Evolutionary conservation across 1,140 invertebrate genomes (phyloP).

Genomic region (Nymphalis io): DNA sequence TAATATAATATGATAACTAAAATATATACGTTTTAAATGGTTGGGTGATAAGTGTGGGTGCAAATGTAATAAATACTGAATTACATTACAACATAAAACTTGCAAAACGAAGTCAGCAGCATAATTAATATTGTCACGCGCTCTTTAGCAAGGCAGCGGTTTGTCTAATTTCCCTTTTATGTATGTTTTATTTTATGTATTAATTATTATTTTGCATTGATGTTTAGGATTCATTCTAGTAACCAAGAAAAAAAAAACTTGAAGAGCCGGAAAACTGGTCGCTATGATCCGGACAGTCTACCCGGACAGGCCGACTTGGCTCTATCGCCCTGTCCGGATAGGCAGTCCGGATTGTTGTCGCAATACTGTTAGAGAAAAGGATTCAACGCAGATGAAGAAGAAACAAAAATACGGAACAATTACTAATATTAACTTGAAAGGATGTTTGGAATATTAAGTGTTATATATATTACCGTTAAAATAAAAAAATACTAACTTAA

Average conservation of each 20-base stretch:
- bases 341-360: slow-evolving; percentile 48
- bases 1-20: no score
- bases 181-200: slow-evolving; percentile 7
- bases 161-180: slow-evolving; percentile 17
- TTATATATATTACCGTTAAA: no score
- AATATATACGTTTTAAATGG: not conserved
- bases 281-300: slow-evolving; percentile 65
- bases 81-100: slow-evolving; percentile 37
- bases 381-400: not conserved
- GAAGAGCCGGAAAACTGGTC: not conserved
- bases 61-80: slow-evolving; percentile 22
- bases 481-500: no score
- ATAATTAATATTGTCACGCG: slow-evolving; percentile 40
- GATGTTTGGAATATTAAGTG: no score
- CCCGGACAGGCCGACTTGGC: slow-evolving; percentile 68
- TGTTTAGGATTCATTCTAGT: not conserved
- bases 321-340: slow-evolving; percentile 60
- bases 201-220: not conserved
- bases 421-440: no score
- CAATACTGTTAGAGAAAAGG: not conserved
- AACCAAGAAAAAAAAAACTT: slow-evolving; percentile 21
- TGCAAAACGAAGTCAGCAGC: slow-evolving; percentile 38
- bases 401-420: not conserved
- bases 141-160: slow-evolving; percentile 36
- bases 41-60: not conserved